Evolutionary conservation across 2,113 vertebrate genomes (phyloP), one percentile per base, ranked within the genome.

Genomic region (Corvus cornix): DNA sequence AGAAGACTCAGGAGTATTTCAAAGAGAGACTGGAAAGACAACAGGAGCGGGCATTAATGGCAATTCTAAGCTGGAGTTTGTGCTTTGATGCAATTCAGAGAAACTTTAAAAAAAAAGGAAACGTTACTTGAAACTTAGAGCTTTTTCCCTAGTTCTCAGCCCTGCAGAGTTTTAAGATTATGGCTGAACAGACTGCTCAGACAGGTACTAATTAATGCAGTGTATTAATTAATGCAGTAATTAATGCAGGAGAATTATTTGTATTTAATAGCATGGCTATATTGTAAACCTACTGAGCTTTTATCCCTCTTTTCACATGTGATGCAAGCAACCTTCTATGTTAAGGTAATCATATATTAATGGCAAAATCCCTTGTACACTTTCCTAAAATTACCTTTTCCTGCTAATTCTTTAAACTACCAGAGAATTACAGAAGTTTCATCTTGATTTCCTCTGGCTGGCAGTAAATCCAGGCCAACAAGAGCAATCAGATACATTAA

Each of bases 321-420:
- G 24, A 62, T 10, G 3, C 39, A 59, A 68, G 7, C 21, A 68
- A 83, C n/a, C 6, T 43, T 27, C 28, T 43, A 3, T 0, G 0
- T 11, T 48, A 39, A 62, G 75, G 30, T 33, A 43, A 39, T 62
- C 24, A 27, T 2, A 11, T 12, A 58, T 30, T 51, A 20, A 60
- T 37, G 16, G 12, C 3, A 72, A 43, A 23, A 11, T n/a, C 16
- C 8, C 10, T 64, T 10, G 2, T 16, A 67, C 0, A 0, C 37
- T 75, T 75, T 83, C 26, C 52, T 85, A 43, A 82, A 75, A 84
- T 17, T 19, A 39, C 27, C 4, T 1, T 62, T 66, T 53, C 55
- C 43, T 53, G 31, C 9, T 77, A 46, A 62, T 62, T 87, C 37
- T 72, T 68, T 46, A 69, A 84, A 83, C 9, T 18, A 52, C 22